Conservation (phyloP, 1,140 invertebrate species). For the Orius insidiosus region DNA sequence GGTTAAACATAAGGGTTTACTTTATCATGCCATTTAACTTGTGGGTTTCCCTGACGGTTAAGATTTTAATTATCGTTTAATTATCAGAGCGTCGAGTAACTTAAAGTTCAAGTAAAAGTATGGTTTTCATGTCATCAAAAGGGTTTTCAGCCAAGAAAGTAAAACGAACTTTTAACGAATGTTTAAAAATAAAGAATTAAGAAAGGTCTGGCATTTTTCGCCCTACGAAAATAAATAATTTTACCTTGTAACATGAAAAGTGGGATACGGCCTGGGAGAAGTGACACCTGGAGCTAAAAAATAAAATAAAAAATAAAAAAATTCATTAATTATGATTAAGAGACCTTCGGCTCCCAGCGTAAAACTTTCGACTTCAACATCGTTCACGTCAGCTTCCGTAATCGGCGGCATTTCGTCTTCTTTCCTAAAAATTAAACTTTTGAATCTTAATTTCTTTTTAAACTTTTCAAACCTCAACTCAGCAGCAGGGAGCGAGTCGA, state of each 20-base stretch:
- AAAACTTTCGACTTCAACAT: constrained; percentile 20
- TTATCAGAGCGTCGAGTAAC: too few relatives aligned
- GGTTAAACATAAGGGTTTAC: too few relatives aligned
- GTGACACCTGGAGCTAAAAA: neutral
- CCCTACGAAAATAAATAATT: neutral
- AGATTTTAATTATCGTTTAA: too few relatives aligned
- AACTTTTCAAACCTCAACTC: neutral
- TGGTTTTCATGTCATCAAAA: too few relatives aligned
- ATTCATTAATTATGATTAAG: neutral
- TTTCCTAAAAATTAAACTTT: constrained; percentile 8
- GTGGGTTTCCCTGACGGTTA: too few relatives aligned
- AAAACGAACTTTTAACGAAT: too few relatives aligned
- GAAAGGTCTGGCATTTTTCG: neutral
- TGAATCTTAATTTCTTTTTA: neutral
- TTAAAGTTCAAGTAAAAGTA: too few relatives aligned
- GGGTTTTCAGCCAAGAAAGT: too few relatives aligned
- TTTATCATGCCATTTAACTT: too few relatives aligned
- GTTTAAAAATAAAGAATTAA: too few relatives aligned
- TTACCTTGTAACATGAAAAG: too few relatives aligned
- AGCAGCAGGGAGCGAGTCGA: constrained; percentile 22
- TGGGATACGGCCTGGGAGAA: too few relatives aligned
- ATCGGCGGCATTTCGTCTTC: constrained; percentile 12
- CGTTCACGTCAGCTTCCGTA: neutral
- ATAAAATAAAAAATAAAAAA: constrained; percentile 1
- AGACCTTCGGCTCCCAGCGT: constrained; percentile 24